Base-by-base conservation (phyloP, 2,797 vertebrate genomes). In the Coracias cyanogaster region DNA sequence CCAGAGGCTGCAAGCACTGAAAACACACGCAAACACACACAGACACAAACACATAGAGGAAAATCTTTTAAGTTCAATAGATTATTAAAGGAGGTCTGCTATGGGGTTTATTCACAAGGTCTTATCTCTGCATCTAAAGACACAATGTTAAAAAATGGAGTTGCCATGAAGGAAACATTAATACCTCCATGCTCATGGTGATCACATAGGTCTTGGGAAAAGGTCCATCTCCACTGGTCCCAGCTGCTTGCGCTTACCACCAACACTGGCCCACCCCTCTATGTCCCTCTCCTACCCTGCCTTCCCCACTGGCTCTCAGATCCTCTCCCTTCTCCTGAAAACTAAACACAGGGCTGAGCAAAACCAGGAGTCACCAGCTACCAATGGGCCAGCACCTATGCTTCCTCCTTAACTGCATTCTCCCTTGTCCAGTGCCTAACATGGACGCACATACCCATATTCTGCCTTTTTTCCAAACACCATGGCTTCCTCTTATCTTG, bases 231-330 rank as follows among this genome's bases (percentile, higher is more conserved):
- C 15, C 21, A 37, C 26, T 35, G 5, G 4, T 70, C 16, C 12
- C 21, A 73, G 64, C 28, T 66, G 13, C 22, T 84, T 70, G 20
- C 5, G 49, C 48, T 72, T 62, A 33, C 10, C 48, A 81, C 13
- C 35, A 62, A 2, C 22, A 3, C 15, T 39, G 29, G 24, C 41
- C 12, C 16, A 65, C 1, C 0, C 5, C 14, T 29, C 15, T 43
- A 1, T 5, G 3, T 31, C 4, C 17, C n/a, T 0, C 3, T 86
- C 9, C 20, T 22, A 15, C 19, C 4, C 14, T 61, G 28, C 22
- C 33, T 74, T 71, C 19, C 21, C 16, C 57, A 4, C 22, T 28
- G 28, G 13, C 7, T 57, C 7, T 52, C 28, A 26, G 46, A 58
- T 45, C 10, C 2, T 69, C 16, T 86, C 8, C 9, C 9, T 51